Base-by-base conservation (phyloP, 2,797 vertebrate species). In the Percopsis omiscomaycus region DNA sequence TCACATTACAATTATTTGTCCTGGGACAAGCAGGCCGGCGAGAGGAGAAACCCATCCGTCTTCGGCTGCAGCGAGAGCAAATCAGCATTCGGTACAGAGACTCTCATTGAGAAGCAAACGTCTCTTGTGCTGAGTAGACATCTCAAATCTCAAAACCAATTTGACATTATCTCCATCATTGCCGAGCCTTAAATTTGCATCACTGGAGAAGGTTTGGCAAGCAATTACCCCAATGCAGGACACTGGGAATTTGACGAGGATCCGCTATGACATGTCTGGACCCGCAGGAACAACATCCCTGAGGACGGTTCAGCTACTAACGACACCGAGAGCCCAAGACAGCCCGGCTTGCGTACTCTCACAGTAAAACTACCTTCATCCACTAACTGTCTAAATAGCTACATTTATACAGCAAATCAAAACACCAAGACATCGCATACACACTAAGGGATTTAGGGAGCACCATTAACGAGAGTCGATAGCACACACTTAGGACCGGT, bases 171-270 rank as follows among this genome's bases (percentile, higher is more conserved):
- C 88, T 85, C 83, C 81, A 90, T 91, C 91, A 88, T 71, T 69
- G 81, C 79, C 84, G 74, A 84, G 76, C 81, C 75, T 83, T 85
- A 78, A 86, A 86, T 91, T 84, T 89, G 86, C 86, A 86, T 89
- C 87, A 81, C 86, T 84, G 74, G 78, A 87, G 84, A 78, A 82
- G 82, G 71, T 88, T 89, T 89, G 88, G 88, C 85, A 86, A 89
- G 90, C 89, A 92, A 91, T 93, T 92, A 92, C 87, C 78, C 73
- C 87, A 66, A 86, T 89, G 86, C 88, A 86, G 88, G 88, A 89
- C 87, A 82, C 78, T 4, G 81, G 74, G 82, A 85, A 87, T 82
- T 84, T 84, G 86, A 86, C 57, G 77, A 82, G 74, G 86, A 90
- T 89, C 79, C 81, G 82, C 76, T 84, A 61, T 86, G 91, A 91